Evolutionary conservation across 2,797 vertebrate species (phyloP), one percentile per base, ranked within the genome.

Genomic region (Lutjanus argentimaculatus): DNA sequence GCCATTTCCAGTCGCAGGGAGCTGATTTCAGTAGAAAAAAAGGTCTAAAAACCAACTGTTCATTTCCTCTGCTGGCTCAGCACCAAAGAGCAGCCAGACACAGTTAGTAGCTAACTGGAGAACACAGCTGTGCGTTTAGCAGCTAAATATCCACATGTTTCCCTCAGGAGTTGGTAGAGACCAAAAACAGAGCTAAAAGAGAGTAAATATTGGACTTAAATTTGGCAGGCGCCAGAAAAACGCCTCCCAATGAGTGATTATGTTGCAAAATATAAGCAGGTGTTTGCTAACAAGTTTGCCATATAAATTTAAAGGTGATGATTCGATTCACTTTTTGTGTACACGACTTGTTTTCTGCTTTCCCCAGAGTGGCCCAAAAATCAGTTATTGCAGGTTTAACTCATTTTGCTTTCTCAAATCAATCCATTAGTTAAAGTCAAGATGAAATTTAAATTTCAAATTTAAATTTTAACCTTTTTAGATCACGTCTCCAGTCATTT

Each of bases 151-250:
- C 2, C 21, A 46, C 1, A 6, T 64, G 9, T 46, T 53, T 53
- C n/a, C 51, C 51, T 19, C 30, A 59, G 30, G 36, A 61, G 16
- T 12, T n/a, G 61, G 13, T 48, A 40, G 43, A 46, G 14, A 22
- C 62, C 14, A 48, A 14, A 63, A 63, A 63, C 42, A 46, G 40
- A 62, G 59, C 59, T 63, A 22, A 63, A n/a, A 46, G 61, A 46
- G 13, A n/a, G n/a, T 46, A 11, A 59, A 46, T 30, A 40, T 61
- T 42, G 9, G 2, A 30, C 2, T 30, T 30, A 30, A 2, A 30
- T 30, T 30, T 4, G 4, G 2, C 58, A 12, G 2, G 6, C 17
- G 7, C 19, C 12, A 62, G 40, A 14, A n/a, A 8, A 4, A 63
- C 4, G 19, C 15, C 6, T 25, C 21, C 21, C 22, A 22, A 22